phyloP scores from a whole-genome alignment of 2,113 vertebrate genomes.

The Mus pahari region DNA sequence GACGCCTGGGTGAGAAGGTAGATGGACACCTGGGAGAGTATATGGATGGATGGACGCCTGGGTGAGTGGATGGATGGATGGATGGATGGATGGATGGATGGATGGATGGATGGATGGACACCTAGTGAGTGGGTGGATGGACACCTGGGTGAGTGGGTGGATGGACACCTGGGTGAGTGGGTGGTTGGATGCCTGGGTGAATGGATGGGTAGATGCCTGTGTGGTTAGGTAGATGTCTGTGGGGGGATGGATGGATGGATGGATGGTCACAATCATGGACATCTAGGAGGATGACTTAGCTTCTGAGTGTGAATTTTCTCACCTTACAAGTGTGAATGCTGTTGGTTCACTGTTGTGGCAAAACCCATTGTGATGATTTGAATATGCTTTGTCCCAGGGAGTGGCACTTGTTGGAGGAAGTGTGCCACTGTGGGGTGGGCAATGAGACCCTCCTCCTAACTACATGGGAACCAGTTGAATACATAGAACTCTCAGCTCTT shows the following conservation, averaged over 20 bases:
- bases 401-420: no score
- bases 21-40: neutral
- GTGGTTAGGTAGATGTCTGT: neutral
- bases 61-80: neutral
- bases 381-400: no score
- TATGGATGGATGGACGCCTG: neutral
- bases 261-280: neutral
- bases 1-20: neutral
- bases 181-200: neutral
- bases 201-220: neutral
- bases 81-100: neutral
- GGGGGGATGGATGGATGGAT: neutral
- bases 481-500: no score
- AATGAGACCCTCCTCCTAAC: no score
- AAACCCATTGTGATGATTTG: neutral
- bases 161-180: neutral
- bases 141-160: neutral
- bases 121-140: fast-evolving
- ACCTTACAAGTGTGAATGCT: neutral
- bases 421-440: no score
- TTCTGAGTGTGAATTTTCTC: neutral
- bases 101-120: fast-evolving
- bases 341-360: neutral
- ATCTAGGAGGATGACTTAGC: neutral
- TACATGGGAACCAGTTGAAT: no score